Evolutionary conservation across 2,797 vertebrate genomes (phyloP), one percentile per base, ranked within the genome.

Genomic region (Alfaro cultratus): DNA sequence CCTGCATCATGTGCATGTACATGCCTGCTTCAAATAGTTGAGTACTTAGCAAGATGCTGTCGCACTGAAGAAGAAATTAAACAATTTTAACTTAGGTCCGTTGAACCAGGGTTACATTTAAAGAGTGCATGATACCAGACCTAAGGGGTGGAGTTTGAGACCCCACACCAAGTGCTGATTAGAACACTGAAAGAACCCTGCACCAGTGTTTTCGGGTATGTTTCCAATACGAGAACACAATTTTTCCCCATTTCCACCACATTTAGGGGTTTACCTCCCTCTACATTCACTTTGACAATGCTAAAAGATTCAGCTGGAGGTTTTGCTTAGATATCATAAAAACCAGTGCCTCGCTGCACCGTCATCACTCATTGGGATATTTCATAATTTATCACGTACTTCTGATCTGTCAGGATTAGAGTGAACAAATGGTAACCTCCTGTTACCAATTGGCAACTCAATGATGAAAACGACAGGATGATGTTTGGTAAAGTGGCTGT

Each of bases 331-430:
- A 74, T 83, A 87, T 89, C 80, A 87, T 86, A 57, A 13, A 83
- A 87, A 80, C 85, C 68, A 75, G 82, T 89, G 74, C 62, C 74
- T 53, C 79, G 71, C 77, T 83, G 84, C 91, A 85, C 89, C 76
- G 78, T 88, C 89, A 84, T 91, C 85, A 23, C 87, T 89, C 75
- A 74, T 51, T 6, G 86, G 74, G 81, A 83, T 90, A 87, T 92
- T 71, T 92, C 85, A 89, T 92, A 88, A 92, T 90, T 92, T 86
- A 93, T 91, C 77, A 71, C 84, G 83, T 83, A 89, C 94, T 89
- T 94, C 81, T 87, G 85, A 90, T 90, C 80, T 89, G 80, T 74
- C 82, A 62, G 89, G 92, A 88, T 92, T 88, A 90, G 78, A 73
- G 76, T 75, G 60, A 80, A 76, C 34, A 55, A 75, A 86, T 77